Evolutionary conservation across 2,888 invertebrate genomes (phyloP).

Genomic region (Corythucha ciliata): DNA sequence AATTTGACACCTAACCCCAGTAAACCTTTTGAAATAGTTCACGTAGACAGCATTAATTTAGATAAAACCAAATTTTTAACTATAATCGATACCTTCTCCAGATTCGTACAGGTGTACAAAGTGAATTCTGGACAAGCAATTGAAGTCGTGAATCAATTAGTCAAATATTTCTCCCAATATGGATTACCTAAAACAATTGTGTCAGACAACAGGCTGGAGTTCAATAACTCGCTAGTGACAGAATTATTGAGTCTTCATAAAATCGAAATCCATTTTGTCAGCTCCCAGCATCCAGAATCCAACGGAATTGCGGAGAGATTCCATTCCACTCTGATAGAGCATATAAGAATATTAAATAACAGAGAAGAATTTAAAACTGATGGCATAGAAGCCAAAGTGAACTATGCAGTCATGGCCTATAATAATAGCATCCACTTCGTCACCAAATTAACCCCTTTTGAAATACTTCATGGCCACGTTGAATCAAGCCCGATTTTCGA

Average conservation of each 20-base stretch:
- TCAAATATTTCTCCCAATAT: constrained; percentile 3
- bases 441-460: constrained; percentile 3
- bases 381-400: neutral
- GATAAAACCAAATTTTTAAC: too few species aligned
- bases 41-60: too few species aligned
- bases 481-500: neutral
- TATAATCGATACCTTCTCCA: neutral
- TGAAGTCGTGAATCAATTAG: neutral
- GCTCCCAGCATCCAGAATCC: constrained; percentile 6
- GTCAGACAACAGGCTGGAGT: neutral
- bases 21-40: too few species aligned
- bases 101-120: neutral
- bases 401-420: neutral
- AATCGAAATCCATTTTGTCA: neutral
- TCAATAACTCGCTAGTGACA: neutral
- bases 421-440: constrained; percentile 1
- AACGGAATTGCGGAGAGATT: neutral
- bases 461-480: neutral
- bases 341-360: neutral
- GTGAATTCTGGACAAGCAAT: neutral
- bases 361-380: neutral
- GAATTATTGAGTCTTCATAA: neutral
- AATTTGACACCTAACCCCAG: constrained; percentile 3
- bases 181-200: neutral
- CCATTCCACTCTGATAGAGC: constrained; percentile 6